Base-by-base conservation (phyloP, 2,113 vertebrate species). In the Urocynchramus pylzowi region DNA sequence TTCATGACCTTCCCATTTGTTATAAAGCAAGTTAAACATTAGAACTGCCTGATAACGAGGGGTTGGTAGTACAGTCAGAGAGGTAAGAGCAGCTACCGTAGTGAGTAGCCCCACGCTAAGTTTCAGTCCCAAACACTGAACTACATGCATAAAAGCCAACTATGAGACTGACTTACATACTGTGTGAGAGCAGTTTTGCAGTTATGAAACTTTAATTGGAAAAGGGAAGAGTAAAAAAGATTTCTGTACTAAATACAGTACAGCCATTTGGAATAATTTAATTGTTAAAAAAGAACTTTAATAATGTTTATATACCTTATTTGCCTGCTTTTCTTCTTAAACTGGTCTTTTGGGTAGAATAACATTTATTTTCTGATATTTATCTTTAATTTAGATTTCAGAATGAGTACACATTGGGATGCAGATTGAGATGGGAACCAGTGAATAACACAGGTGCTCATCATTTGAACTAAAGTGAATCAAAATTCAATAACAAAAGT, bases 401-500 rank as follows among this genome's bases (percentile, higher is more conserved):
- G 45, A 88, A 65, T 88, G 57, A 69, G 54, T 39, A 83, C 41
- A 65, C 37, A 65, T 31, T 64, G 49, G 53, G 30, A 79, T 71
- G n/a, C 41, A 89, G 71, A 84, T 73, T 80, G 60, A 95, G 57
- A 87, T 60, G 41, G 37, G 39, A 75, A 95, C 35, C 22, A 73
- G 33, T 86, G 87, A 96, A 88, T 86, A 93, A 93, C 56, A 84
- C 27, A 74, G 41, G 31, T 79, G 86, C 39, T 95, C 87, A 49
- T 63, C 54, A 84, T 84, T 81, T 31, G 24, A 89, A 57, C 21
- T 50, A 7, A 45, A 80, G 26, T 75, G 31, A 94, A 59, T 54
- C 16, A 83, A 95, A 96, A 91, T 91, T 89, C 70, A 87, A 21
- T 65, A 90, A 83, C 52, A 91, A 91, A 94, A 89, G 59, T 90